Conservation (phyloP, 2,113 vertebrate species). For the Conger conger region DNA sequence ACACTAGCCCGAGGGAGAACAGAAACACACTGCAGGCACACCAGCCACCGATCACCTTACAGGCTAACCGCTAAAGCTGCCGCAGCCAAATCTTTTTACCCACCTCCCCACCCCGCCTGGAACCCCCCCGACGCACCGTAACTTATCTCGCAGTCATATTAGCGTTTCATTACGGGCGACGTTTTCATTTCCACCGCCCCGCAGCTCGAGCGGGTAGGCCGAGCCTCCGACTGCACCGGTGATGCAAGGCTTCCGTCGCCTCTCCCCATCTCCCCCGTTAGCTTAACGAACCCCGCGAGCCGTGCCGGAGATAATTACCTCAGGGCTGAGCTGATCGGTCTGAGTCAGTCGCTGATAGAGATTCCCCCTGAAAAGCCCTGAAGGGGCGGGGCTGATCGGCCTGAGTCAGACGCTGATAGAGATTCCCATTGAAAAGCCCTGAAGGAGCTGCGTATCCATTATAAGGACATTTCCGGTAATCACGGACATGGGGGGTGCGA, state of each 20-base stretch:
- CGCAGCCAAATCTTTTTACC: no score
- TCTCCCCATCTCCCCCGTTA: not conserved
- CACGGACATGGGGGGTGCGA: not conserved
- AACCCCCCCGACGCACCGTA: not conserved
- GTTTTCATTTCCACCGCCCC: not conserved
- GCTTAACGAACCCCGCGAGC: slow-evolving; percentile 3
- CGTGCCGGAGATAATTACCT: not conserved
- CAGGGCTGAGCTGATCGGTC: not conserved
- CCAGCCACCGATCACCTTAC: not conserved
- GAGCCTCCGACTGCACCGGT: not conserved
- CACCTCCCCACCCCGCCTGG: not conserved
- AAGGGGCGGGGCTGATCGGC: not conserved
- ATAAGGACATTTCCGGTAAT: not conserved
- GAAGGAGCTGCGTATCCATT: not conserved
- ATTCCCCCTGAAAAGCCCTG: not conserved
- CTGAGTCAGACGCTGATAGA: not conserved
- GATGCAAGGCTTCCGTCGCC: not conserved
- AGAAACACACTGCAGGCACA: not conserved
- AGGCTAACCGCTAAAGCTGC: not conserved
- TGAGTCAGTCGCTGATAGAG: not conserved
- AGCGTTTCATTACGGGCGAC: not conserved
- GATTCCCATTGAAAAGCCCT: not conserved
- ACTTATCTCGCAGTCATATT: not conserved
- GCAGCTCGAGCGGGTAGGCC: not conserved
- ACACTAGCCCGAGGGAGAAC: not conserved